A percentile compares a stretch with the other conserved stretches of the same genome.
phyloP scores from a whole-genome alignment of 2,113 vertebrate genomes.

The Lophotis ruficrista region DNA sequence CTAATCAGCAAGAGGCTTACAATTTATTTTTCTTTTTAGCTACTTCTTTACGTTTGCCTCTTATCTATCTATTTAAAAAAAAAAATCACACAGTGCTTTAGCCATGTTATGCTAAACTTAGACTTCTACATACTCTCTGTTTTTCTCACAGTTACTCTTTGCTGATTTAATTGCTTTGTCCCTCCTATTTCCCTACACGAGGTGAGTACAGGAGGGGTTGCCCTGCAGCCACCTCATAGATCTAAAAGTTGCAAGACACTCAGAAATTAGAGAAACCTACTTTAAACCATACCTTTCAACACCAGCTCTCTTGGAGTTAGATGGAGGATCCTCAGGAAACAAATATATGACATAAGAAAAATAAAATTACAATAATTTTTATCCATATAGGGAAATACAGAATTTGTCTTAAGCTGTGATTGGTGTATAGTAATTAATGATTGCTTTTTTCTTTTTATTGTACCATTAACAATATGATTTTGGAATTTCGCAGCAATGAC shows the following conservation, averaged over 20 bases:
- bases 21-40: constrained; percentile 24
- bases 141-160: neutral
- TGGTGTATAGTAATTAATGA: neutral
- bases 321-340: neutral
- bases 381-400: neutral
- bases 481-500: neutral
- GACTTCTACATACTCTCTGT: neutral
- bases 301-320: neutral
- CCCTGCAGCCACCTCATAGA: neutral
- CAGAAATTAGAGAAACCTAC: neutral
- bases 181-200: neutral
- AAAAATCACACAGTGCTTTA: neutral
- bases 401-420: neutral
- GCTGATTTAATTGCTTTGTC: neutral
- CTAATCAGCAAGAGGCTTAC: constrained; percentile 52
- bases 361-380: neutral
- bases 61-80: neutral
- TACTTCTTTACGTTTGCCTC: constrained; percentile 44
- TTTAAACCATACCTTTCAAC: neutral
- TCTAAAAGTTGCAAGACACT: neutral
- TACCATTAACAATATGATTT: neutral
- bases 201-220: neutral
- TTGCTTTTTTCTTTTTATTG: neutral
- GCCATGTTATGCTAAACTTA: neutral
- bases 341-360: neutral